Percentiles rank a stretch among this genome's conserved stretches.
Evolutionary conservation across 1,140 invertebrate species (phyloP).

Genomic region (Chrysopa pallens): DNA sequence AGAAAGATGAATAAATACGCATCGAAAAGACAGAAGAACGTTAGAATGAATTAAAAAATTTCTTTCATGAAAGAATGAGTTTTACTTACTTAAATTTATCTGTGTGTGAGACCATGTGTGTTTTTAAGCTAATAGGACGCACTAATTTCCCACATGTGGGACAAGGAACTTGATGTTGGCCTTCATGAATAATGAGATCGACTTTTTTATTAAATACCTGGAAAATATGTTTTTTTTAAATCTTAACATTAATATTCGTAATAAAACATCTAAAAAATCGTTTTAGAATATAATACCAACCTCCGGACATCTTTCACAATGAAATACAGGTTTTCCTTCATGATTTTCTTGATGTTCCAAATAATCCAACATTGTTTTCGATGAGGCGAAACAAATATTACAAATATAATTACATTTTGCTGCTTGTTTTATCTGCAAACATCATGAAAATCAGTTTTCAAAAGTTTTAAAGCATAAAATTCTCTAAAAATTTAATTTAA

Average conservation of each 20-base stretch:
- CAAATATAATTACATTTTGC: constrained; percentile 5
- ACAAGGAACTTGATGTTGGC: constrained; percentile 10
- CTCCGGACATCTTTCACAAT: constrained; percentile 10
- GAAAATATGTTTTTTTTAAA: too few relatives aligned
- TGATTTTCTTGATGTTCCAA: constrained; percentile 9
- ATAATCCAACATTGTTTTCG: constrained; percentile 8
- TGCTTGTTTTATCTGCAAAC: neutral
- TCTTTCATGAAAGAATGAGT: neutral
- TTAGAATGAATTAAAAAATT: neutral
- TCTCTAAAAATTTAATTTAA: too few relatives aligned
- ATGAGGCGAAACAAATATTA: constrained; percentile 8
- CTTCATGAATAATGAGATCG: constrained; percentile 9
- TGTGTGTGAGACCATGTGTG: constrained; percentile 13
- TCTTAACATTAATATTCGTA: too few relatives aligned
- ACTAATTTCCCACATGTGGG: constrained; percentile 10
- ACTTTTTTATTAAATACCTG: constrained; percentile 7
- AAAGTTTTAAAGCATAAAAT: too few relatives aligned
- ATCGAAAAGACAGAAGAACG: neutral
- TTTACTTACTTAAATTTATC: constrained; percentile 9
- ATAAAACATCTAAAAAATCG: too few relatives aligned
- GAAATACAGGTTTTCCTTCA: constrained; percentile 8
- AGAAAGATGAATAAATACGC: neutral
- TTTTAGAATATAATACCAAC: neutral
- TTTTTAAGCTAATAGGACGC: constrained; percentile 10
- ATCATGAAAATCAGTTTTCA: neutral